A percentile compares a stretch with the other conserved stretches of the same genome.
These are phyloP conservation scores for Monopterus albus DNA, from an alignment of 2,113 vertebrate species.

Conservation along the genomic window DNA sequence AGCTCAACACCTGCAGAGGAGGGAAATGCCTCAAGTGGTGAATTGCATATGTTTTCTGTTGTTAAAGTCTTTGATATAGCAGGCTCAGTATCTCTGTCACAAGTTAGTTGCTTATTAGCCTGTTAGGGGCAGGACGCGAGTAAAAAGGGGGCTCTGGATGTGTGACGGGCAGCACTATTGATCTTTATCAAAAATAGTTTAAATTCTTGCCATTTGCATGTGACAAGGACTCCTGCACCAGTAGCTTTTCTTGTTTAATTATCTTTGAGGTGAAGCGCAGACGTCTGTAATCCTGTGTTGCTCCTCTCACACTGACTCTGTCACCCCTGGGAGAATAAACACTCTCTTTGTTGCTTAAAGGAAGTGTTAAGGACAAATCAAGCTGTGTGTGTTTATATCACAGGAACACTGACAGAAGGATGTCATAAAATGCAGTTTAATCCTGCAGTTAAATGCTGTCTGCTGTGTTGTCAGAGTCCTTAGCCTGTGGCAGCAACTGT, in stretches of 20 bases:
- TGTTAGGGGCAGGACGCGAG: neutral
- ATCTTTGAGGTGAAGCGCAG: slow-evolving; percentile 6
- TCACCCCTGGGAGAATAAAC: slow-evolving; percentile 29
- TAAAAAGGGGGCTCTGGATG: neutral
- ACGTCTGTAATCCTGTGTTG: slow-evolving; percentile 6
- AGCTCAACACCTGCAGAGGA: slow-evolving; percentile 66
- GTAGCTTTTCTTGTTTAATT: neutral
- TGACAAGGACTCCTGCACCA: neutral
- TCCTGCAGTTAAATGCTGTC: neutral
- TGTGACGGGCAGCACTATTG: neutral
- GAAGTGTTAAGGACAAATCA: slow-evolving; percentile 18
- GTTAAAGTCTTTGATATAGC: slow-evolving; percentile 39
- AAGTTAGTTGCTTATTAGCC: slow-evolving; percentile 15
- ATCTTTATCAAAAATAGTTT: neutral
- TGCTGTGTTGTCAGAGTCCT: neutral
- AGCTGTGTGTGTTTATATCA: slow-evolving; percentile 14
- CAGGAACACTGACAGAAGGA: neutral
- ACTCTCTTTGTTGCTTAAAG: slow-evolving; percentile 4
- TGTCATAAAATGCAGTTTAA: slow-evolving; percentile 10
- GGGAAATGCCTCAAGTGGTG: slow-evolving; percentile 27
- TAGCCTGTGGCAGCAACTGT: neutral
- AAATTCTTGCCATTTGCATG: neutral
- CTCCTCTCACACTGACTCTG: slow-evolving; percentile 14
- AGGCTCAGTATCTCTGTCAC: neutral
- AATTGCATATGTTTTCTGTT: slow-evolving; percentile 44